Evolutionary conservation across 1,140 invertebrate genomes (phyloP).

Genomic region (Oreohelix idahoensis): DNA sequence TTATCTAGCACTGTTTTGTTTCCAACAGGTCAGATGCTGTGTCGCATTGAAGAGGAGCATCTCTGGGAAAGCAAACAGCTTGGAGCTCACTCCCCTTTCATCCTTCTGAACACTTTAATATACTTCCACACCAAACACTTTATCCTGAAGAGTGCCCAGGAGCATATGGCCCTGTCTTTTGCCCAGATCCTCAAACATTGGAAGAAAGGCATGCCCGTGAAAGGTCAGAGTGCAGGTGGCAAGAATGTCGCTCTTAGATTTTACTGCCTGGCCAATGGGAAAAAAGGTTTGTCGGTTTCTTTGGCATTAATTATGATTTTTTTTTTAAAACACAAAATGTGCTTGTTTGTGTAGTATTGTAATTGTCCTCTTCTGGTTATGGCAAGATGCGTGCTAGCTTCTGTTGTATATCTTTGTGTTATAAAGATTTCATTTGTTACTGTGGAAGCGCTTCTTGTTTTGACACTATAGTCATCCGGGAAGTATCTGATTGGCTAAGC

Average conservation of each 20-base stretch:
- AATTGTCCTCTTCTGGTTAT: too few relatives aligned
- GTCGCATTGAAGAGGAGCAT: conserved; percentile 91
- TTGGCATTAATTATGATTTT: too few relatives aligned
- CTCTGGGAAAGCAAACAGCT: conserved; percentile 95
- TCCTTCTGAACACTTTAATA: conserved; percentile 92
- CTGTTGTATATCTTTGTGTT: too few relatives aligned
- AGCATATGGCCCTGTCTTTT: conserved; percentile 93
- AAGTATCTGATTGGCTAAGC: too few relatives aligned
- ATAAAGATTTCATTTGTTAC: too few relatives aligned
- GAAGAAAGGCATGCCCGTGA: conserved; percentile 80
- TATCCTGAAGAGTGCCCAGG: conserved; percentile 91
- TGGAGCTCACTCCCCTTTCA: conserved; percentile 93
- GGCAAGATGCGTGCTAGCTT: too few relatives aligned
- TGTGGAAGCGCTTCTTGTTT: too few relatives aligned
- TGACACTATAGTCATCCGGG: too few relatives aligned
- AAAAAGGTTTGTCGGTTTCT: conserved; percentile 39
- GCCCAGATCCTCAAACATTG: conserved; percentile 96
- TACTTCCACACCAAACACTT: conserved; percentile 95
- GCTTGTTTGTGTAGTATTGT: too few relatives aligned
- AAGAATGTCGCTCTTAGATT: conserved; percentile 79
- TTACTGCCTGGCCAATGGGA: conserved; percentile 83
- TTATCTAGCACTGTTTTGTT: too few relatives aligned
- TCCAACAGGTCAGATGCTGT: conserved; percentile 85
- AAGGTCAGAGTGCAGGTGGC: conserved; percentile 74
- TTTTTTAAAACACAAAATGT: too few relatives aligned